A percentile compares a stretch with the other conserved stretches of the same genome.
Evolutionary conservation across 2,888 invertebrate genomes (phyloP).

Genomic region (Leptinotarsa peninsularis): DNA sequence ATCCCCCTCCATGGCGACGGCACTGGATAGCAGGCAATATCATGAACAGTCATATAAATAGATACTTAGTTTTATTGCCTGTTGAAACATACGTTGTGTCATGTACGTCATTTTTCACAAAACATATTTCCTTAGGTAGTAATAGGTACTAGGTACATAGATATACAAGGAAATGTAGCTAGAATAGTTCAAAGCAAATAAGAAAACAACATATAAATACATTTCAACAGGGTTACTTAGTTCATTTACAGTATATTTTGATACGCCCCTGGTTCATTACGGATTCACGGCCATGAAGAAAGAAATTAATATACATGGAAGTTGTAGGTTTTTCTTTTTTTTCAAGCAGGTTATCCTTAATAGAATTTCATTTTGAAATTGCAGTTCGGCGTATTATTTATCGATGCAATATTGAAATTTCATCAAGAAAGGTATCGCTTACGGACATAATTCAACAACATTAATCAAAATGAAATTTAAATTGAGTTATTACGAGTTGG

Average conservation of each 20-base stretch:
- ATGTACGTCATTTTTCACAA: too few species aligned
- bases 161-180: too few species aligned
- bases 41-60: too few species aligned
- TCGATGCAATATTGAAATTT: constrained; percentile 27
- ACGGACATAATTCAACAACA: constrained; percentile 21
- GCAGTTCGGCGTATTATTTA: constrained; percentile 23
- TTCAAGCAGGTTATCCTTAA: constrained; percentile 15
- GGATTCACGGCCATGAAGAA: constrained; percentile 24
- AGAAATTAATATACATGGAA: constrained; percentile 29
- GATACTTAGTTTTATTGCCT: too few species aligned
- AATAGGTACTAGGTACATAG: too few species aligned
- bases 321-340: constrained; percentile 19
- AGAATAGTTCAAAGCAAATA: too few species aligned
- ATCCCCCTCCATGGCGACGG: too few species aligned
- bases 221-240: too few species aligned
- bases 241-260: neutral
- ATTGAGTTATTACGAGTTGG: constrained; percentile 13
- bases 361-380: constrained; percentile 26
- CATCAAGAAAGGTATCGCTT: constrained; percentile 17
- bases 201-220: too few species aligned
- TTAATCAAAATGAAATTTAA: constrained; percentile 19
- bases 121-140: too few species aligned
- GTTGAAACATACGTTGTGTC: too few species aligned
- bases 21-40: too few species aligned
- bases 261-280: constrained; percentile 22